A percentile compares a stretch with the other conserved stretches of the same genome.
phyloP scores from a whole-genome alignment of 2,797 vertebrate species.

The Spizella passerina region DNA sequence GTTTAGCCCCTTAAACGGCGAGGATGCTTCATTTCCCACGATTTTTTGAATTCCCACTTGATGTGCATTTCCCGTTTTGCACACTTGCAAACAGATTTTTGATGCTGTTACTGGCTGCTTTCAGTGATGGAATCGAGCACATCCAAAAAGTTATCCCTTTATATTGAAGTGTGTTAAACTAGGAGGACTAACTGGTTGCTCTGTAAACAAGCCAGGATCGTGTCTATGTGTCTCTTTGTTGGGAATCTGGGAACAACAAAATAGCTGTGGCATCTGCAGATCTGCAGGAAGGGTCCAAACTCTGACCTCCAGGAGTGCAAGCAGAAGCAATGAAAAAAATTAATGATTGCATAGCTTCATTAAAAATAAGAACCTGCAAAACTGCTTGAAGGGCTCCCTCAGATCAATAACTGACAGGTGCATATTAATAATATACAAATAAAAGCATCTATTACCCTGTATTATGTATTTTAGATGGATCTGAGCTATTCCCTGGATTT shows the following conservation, averaged over 20 bases:
- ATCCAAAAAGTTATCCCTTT: not conserved
- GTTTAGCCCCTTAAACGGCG: accelerated
- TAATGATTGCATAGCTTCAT: not conserved
- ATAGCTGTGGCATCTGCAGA: not conserved
- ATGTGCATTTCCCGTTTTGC: accelerated
- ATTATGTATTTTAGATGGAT: not conserved
- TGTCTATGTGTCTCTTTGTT: not conserved
- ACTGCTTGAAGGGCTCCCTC: not conserved
- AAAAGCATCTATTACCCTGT: not conserved
- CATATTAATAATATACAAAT: not conserved
- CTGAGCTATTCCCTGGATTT: not conserved
- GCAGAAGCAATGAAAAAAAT: not conserved
- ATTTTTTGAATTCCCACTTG: not conserved
- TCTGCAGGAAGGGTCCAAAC: not conserved
- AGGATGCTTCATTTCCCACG: accelerated
- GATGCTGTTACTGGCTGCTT: not conserved
- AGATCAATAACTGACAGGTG: not conserved
- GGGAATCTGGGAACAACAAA: not conserved
- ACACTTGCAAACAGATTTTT: not conserved
- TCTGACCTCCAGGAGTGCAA: not conserved
- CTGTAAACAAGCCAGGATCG: accelerated
- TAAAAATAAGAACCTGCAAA: not conserved
- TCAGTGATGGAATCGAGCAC: not conserved
- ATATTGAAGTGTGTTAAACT: not conserved
- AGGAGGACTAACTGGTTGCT: not conserved